phyloP scores from a whole-genome alignment of 2,797 vertebrate genomes.

The Carduelis carduelis region DNA sequence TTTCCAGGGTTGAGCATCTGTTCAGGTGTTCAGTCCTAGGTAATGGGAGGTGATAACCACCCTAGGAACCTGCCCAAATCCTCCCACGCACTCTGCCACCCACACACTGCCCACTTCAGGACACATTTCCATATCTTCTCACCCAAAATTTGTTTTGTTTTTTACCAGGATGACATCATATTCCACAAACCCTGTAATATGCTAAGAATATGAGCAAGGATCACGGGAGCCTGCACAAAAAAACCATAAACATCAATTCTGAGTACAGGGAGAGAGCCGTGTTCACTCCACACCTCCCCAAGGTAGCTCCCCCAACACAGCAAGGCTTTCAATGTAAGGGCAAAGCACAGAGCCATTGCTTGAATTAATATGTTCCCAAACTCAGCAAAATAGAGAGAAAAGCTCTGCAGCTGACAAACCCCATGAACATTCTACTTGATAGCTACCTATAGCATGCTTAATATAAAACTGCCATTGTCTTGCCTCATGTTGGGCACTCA shows the following conservation, averaged over 20 bases:
- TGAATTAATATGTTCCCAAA: background rate
- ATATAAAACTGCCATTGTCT: background rate
- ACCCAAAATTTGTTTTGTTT: background rate
- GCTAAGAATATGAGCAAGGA: background rate
- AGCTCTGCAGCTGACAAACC: background rate
- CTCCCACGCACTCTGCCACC: background rate
- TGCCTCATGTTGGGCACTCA: rapidly evolving
- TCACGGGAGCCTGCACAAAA: background rate
- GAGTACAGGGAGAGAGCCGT: background rate
- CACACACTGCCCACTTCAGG: background rate
- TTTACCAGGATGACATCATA: rapidly evolving
- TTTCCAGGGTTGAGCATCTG: background rate
- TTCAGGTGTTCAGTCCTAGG: background rate
- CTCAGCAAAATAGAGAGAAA: background rate
- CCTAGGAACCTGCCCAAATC: background rate
- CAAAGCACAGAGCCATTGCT: background rate
- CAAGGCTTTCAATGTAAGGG: background rate
- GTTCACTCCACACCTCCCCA: background rate
- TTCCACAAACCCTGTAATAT: background rate
- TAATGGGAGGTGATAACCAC: background rate
- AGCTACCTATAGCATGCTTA: background rate
- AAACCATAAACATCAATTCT: rapidly evolving
- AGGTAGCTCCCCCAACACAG: background rate
- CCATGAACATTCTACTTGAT: rapidly evolving
- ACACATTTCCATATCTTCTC: background rate